Percentiles rank a stretch among this genome's conserved stretches.
phyloP scores from a whole-genome alignment of 2,888 invertebrate species.

The Noctua comes region DNA sequence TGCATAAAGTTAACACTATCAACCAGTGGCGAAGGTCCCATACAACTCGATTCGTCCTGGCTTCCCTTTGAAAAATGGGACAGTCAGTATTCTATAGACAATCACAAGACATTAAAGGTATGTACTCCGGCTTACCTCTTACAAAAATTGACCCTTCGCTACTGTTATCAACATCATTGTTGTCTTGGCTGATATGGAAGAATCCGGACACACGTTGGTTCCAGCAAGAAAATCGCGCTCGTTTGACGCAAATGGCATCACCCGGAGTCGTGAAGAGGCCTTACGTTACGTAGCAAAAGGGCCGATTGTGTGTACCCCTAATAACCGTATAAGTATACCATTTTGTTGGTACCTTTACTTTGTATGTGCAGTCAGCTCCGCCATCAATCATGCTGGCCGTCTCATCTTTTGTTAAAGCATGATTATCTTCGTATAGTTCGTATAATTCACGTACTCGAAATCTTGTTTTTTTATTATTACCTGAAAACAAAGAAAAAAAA shows the following conservation, averaged over 20 bases:
- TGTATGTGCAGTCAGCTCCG: not conserved
- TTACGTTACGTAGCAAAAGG: not conserved
- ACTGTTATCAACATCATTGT: not conserved
- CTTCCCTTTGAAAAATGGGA: no score
- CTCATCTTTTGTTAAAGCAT: not conserved
- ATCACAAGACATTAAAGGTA: no score
- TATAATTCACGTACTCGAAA: not conserved
- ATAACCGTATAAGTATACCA: not conserved
- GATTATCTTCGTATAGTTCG: not conserved
- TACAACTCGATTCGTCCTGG: no score
- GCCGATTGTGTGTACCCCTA: not conserved
- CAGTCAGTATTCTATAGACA: no score
- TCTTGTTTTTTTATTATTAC: constrained; percentile 9
- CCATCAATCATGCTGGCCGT: not conserved
- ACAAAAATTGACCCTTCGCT: no score
- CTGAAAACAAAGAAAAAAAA: constrained; percentile 31
- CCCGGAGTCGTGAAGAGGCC: not conserved
- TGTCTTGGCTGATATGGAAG: not conserved
- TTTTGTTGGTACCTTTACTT: not conserved
- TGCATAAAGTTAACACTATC: not conserved
- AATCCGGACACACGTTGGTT: not conserved
- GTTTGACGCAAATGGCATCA: not conserved
- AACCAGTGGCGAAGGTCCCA: no score
- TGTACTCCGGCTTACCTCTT: no score
- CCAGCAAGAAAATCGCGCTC: not conserved